Evolutionary conservation across 2,797 vertebrate genomes (phyloP).

Genomic region (Limosa lapponica): DNA sequence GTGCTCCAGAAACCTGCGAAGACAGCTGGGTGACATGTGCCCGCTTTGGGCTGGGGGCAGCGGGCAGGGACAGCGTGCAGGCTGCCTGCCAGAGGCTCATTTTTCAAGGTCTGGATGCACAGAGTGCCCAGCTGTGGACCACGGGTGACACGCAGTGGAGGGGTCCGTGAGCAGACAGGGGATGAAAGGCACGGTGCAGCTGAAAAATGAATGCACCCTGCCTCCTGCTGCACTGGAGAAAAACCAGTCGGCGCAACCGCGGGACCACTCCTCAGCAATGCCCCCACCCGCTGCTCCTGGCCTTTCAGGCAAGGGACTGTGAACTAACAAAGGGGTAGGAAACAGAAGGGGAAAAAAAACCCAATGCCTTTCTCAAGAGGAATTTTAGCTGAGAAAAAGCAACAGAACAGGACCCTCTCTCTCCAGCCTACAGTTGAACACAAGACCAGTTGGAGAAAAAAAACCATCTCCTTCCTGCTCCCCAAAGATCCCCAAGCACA

Average conservation of each 20-base stretch:
- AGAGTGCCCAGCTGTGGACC: not conserved
- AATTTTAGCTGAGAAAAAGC: not conserved
- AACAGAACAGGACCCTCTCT: not conserved
- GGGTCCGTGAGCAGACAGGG: not conserved
- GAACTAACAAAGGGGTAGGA: not conserved
- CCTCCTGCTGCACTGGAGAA: not conserved
- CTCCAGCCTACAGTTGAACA: not conserved
- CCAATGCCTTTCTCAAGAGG: not conserved
- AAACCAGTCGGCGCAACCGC: accelerated
- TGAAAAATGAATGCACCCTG: not conserved
- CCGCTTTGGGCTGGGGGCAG: too few species aligned
- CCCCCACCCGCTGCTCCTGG: not conserved
- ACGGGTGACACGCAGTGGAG: not conserved
- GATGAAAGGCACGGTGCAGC: not conserved
- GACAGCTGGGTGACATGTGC: not conserved
- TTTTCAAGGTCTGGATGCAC: not conserved
- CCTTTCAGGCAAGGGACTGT: not conserved
- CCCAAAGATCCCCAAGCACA: not conserved
- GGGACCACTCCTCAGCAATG: not conserved
- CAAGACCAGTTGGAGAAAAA: not conserved
- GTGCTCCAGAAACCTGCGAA: not conserved
- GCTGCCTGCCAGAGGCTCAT: not conserved
- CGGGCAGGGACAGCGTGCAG: accelerated
- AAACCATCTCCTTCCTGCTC: not conserved
- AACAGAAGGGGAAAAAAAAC: not conserved